A percentile compares a stretch with the other conserved stretches of the same genome.
Evolutionary conservation across 2,888 invertebrate genomes (phyloP).

Genomic region (Chesias legatella): DNA sequence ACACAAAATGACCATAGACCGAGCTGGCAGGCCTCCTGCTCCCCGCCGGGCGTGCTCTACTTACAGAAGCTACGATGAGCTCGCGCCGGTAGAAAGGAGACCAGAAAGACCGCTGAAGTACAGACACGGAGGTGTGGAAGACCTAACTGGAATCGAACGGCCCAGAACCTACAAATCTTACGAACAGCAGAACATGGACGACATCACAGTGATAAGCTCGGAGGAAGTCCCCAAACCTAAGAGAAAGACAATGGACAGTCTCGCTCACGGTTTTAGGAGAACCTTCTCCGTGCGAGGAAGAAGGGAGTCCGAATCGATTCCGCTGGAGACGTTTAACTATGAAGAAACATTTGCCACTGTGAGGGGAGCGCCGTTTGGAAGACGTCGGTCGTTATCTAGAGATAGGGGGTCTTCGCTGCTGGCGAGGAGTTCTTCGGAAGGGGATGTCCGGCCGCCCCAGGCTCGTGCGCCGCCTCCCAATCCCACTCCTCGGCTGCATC

Average conservation of each 20-base stretch:
- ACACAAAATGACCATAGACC: constrained; percentile 68
- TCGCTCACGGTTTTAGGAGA: constrained; percentile 67
- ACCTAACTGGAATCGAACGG: constrained; percentile 61
- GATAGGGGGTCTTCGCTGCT: constrained; percentile 76
- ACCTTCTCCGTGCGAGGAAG: constrained; percentile 69
- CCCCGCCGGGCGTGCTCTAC: constrained; percentile 67
- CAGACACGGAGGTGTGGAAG: constrained; percentile 68
- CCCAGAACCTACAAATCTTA: constrained; percentile 49
- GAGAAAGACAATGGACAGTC: constrained; percentile 65
- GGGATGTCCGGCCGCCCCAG: constrained; percentile 78
- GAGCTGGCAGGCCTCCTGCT: constrained; percentile 66
- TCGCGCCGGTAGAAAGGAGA: constrained; percentile 59
- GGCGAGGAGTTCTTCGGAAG: constrained; percentile 86
- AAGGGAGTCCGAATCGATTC: constrained; percentile 63
- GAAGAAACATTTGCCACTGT: constrained; percentile 70
- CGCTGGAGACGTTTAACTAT: constrained; percentile 63
- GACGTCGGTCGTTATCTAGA: constrained; percentile 70
- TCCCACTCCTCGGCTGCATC: constrained; percentile 79
- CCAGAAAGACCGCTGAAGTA: constrained; percentile 54
- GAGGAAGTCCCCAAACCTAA: constrained; percentile 67
- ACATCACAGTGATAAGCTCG: constrained; percentile 71
- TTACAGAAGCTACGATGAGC: constrained; percentile 74
- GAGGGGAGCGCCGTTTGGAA: constrained; percentile 67
- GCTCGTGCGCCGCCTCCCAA: constrained; percentile 63
- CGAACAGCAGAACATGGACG: constrained; percentile 59